Base-by-base conservation (phyloP, 2,888 invertebrate species). In the Carpatolechia fugitivella region DNA sequence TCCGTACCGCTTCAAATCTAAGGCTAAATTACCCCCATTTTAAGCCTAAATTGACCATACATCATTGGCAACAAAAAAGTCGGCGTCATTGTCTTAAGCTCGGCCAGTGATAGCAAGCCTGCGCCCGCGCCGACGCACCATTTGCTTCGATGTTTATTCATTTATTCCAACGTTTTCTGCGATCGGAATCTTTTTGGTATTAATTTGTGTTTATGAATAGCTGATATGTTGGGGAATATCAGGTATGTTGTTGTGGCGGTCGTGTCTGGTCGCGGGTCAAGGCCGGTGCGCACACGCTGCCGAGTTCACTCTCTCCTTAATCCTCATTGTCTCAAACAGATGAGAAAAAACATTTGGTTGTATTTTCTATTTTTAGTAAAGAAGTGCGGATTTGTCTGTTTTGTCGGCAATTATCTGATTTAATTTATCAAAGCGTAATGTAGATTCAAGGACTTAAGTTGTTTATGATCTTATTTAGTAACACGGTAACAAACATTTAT, bases 131-230 rank as follows among this genome's bases (percentile, higher is more conserved):
- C 69, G 70, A 72, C 76, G 70, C 69, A 63, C 71, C 76, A 81
- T 83, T 82, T 79, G 82, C 80, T 78, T 67, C 77, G 64, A 81
- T 81, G 80, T 80, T 76, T 86, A 85, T 85, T 84, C 80, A 83
- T 84, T 78, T 84, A 85, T 85, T 80, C 85, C 72, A 70, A 73
- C 72, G 70, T 80, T 79, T 80, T 78, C 78, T 80, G 73, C 72
- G 52, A 73, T 74, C 72, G 74, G 70, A 69, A 65, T 68, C 72
- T 73, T 74, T 82, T 82, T 78, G 79, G 80, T 82, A 82, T 82
- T 85, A 84, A 85, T 84, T 87, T 85, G 75, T 75, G 70, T 80
- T 81, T 82, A 85, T 86, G 82, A 85, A 86, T 86, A 84, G 82
- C 82, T 80, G 79, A 85, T 82, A 77, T 66, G 71, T 69, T 77